These are phyloP conservation scores for Chiloscyllium punctatum DNA, from an alignment of 2,797 vertebrate genomes.

Conservation along the genomic window DNA sequence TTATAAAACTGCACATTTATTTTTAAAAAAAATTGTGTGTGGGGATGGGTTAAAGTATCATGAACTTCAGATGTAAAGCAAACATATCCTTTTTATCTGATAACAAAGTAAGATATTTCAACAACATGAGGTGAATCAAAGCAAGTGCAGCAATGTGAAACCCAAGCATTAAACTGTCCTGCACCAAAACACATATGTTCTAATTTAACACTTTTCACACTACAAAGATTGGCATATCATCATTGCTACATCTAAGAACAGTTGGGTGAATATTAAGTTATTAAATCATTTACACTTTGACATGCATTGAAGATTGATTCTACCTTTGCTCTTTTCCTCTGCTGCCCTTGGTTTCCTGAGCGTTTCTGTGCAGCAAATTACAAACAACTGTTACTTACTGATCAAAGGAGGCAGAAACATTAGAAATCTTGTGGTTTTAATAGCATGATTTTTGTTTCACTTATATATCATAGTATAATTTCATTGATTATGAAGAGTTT, in stretches of 20 bases:
- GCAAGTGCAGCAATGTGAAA: background rate
- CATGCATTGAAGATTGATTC: constrained; percentile 46
- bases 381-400: constrained; percentile 38
- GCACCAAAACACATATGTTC: background rate
- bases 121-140: background rate
- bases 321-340: constrained; percentile 86
- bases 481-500: background rate
- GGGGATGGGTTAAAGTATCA: background rate
- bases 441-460: background rate
- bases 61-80: background rate
- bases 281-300: constrained; percentile 15
- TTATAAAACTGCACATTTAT: background rate
- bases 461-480: background rate
- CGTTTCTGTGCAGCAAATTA: constrained; percentile 58
- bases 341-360: constrained; percentile 68
- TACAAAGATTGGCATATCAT: background rate
- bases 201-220: background rate
- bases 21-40: background rate
- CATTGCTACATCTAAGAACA: background rate
- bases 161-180: background rate
- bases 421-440: background rate
- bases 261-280: background rate
- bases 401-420: constrained; percentile 37
- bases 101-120: background rate
- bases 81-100: no score